Percentiles rank a stretch among this genome's conserved stretches.
These are phyloP conservation scores for Pristionchus exspectatus DNA, from an alignment of 2,888 invertebrate species.

Conservation along the genomic window DNA sequence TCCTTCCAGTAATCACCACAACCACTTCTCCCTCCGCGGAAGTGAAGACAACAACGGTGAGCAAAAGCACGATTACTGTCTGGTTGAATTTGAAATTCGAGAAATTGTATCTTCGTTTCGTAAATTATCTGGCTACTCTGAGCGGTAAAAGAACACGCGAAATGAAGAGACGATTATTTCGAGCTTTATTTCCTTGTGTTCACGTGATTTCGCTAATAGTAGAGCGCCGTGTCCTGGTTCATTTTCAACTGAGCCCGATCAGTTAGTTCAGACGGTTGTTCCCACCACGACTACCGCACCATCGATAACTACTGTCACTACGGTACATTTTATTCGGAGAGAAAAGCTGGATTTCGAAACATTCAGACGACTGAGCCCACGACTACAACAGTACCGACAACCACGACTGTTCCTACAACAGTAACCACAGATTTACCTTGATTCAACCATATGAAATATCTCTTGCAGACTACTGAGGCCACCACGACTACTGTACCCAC, in stretches of 20 bases:
- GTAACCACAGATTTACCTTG: neutral
- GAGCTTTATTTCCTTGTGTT: too few relatives aligned
- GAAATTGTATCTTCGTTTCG: too few relatives aligned
- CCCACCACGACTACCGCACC: neutral
- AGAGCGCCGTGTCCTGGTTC: too few relatives aligned
- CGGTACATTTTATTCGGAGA: neutral
- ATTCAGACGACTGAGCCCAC: neutral
- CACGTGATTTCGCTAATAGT: too few relatives aligned
- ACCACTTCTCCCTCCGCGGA: neutral
- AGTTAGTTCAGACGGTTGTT: neutral
- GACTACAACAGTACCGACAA: neutral
- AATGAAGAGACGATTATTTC: too few relatives aligned
- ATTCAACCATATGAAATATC: neutral
- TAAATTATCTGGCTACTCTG: too few relatives aligned
- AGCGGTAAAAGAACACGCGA: too few relatives aligned
- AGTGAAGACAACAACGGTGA: constrained; percentile 2
- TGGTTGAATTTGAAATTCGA: too few relatives aligned
- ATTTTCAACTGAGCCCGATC: neutral
- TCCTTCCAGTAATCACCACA: neutral
- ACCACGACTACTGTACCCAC: neutral
- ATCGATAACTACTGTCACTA: constrained; percentile 1
- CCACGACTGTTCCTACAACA: neutral
- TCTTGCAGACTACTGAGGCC: neutral
- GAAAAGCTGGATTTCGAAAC: neutral
- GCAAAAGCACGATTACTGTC: neutral